These are phyloP conservation scores for Gymnopithys bicolor DNA, from an alignment of 2,797 vertebrate species.

Conservation along the genomic window DNA sequence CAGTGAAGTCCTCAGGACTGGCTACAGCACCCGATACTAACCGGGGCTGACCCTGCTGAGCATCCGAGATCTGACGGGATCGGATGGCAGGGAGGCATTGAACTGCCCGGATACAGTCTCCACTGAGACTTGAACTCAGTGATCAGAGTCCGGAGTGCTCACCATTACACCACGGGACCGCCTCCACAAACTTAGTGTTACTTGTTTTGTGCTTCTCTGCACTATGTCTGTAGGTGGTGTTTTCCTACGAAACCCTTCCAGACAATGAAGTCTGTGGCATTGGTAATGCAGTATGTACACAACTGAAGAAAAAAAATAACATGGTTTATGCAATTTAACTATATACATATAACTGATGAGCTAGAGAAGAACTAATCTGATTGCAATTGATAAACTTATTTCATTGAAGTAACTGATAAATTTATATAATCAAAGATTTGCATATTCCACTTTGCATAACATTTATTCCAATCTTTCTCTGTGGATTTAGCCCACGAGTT, in stretches of 20 bases:
- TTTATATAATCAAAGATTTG: background rate
- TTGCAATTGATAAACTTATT: background rate
- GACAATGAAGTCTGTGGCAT: background rate
- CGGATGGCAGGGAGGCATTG: too few relatives aligned
- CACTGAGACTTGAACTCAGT: too few relatives aligned
- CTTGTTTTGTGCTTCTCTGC: background rate
- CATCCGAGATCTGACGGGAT: too few relatives aligned
- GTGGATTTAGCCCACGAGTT: background rate
- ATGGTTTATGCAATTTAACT: background rate
- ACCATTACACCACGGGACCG: too few relatives aligned
- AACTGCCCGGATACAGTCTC: too few relatives aligned
- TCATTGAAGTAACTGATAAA: background rate
- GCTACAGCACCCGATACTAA: too few relatives aligned
- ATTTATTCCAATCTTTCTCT: background rate
- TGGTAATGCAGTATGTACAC: background rate
- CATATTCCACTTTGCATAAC: background rate
- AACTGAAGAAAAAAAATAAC: background rate
- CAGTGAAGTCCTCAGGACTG: too few relatives aligned
- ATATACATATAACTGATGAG: background rate
- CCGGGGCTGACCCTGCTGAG: too few relatives aligned
- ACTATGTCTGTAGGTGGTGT: background rate
- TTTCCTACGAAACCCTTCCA: background rate
- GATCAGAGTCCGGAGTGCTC: too few relatives aligned
- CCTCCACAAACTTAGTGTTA: background rate
- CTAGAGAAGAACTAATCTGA: background rate